Evolutionary conservation across 2,888 invertebrate species (phyloP).

Genomic region (Melieria omissa): DNA sequence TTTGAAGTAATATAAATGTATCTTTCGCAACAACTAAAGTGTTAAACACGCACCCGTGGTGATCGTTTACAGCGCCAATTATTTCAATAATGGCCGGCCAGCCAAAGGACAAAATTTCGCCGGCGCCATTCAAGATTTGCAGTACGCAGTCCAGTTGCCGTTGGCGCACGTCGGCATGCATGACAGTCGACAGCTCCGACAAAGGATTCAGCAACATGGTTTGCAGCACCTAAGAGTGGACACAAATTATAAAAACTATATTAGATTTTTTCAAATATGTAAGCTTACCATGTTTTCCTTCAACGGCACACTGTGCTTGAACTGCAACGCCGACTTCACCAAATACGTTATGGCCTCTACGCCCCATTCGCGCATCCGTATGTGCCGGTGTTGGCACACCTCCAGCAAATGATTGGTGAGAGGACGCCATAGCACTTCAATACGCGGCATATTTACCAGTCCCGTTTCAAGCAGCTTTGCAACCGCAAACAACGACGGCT

Average conservation of each 20-base stretch:
- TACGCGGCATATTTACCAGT: constrained; percentile 90
- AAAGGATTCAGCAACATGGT: constrained; percentile 88
- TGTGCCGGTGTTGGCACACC: constrained; percentile 95
- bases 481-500: constrained; percentile 96
- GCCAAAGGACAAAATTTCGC: constrained; percentile 91
- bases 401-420: constrained; percentile 95
- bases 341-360: constrained; percentile 95
- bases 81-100: constrained; percentile 96
- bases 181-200: constrained; percentile 88
- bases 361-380: constrained; percentile 96
- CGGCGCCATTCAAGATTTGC: constrained; percentile 91
- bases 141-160: constrained; percentile 94
- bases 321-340: constrained; percentile 89
- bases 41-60: constrained; percentile 78
- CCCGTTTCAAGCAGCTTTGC: constrained; percentile 99
- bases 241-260: constrained; percentile 7
- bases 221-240: constrained; percentile 74
- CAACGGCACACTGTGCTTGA: constrained; percentile 84
- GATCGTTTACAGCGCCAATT: constrained; percentile 93
- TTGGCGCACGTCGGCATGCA: constrained; percentile 93
- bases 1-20: not conserved
- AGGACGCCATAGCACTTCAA: constrained; percentile 95
- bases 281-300: constrained; percentile 81
- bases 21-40: not conserved
- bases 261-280: not conserved